Base-by-base conservation (phyloP, 2,888 invertebrate species). In the Cephus pulcher region DNA sequence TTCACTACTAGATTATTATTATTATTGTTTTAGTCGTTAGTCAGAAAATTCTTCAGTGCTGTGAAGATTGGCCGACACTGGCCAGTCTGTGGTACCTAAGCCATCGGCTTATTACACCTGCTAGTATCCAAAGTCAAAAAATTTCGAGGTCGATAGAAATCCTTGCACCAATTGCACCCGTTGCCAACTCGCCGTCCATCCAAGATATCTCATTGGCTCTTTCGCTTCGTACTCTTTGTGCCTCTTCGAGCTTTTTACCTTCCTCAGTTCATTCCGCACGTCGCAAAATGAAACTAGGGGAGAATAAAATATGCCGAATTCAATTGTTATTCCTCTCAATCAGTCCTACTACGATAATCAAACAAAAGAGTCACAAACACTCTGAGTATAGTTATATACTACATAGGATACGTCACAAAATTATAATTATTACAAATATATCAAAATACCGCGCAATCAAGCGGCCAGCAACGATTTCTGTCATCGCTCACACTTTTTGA, bases 11-110 rank as follows among this genome's bases (percentile, higher is more conserved):
- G 89, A 88, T 87, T 88, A 89, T 89, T 86, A 86, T 87, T 82
- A 89, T 89, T 86, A 86, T 87, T 82, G 84, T 80, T 82, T 80
- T 89, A 89, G 88, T 86, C 84, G 85, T 88, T 90, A 89, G 88
- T 89, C 87, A 88, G 84, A 85, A 86, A 90, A 89, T 88, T 89
- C 87, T 89, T 90, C 89, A 90, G 90, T 89, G 91, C 91, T 91
- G 91, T 90, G 90, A 91, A 89, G 88, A 89, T 87, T 87, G 89
- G 89, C 87, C 85, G 23, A 56, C 84, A 86, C 84, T 80, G 75
- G 80, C 88, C 84, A 86, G 85, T 87, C 87, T 89, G 85, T 87
- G 88, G 87, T 88, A 89, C 85, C 88, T 88, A 89, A 88, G 86
- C 88, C 86, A 87, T 89, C 84, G 87, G 86, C 86, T 86, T 86